These are phyloP conservation scores for Xyrichtys novacula DNA, from an alignment of 2,797 vertebrate genomes.

Conservation along the genomic window DNA sequence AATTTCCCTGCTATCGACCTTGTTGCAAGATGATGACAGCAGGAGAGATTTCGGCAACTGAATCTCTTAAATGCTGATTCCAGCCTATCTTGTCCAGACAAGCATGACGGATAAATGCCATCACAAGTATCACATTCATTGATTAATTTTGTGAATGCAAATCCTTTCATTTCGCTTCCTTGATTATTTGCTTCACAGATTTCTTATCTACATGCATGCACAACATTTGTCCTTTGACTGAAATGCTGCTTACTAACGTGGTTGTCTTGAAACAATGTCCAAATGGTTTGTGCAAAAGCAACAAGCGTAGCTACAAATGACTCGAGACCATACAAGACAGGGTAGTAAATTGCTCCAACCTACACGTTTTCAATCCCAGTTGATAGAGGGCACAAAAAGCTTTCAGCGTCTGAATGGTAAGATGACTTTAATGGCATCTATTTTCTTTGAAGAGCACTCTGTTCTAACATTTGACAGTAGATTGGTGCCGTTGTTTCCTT, in stretches of 20 bases:
- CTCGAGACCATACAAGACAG: constrained; percentile 40
- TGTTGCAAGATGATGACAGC: neutral
- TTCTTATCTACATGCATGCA: neutral
- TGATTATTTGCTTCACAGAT: neutral
- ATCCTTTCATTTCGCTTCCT: neutral
- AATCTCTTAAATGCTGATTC: neutral
- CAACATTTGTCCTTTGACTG: neutral
- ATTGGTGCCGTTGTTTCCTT: constrained; percentile 65
- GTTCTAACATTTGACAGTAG: constrained; percentile 63
- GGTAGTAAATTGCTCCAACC: constrained; percentile 39
- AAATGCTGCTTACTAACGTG: constrained; percentile 18
- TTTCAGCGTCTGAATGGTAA: constrained; percentile 61
- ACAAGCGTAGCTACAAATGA: constrained; percentile 28
- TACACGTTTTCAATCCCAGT: constrained; percentile 56
- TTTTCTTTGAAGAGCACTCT: constrained; percentile 72
- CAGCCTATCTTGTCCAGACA: neutral
- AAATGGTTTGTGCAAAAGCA: constrained; percentile 33
- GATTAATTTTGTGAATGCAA: neutral
- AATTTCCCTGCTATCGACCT: neutral
- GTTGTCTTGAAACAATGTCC: constrained; percentile 35
- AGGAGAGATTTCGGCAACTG: neutral
- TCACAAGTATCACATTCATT: neutral
- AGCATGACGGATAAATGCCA: neutral
- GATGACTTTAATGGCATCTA: constrained; percentile 68
- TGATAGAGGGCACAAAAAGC: constrained; percentile 62